Conservation (phyloP, 1,140 invertebrate genomes). For the Palaemon carinicauda region DNA sequence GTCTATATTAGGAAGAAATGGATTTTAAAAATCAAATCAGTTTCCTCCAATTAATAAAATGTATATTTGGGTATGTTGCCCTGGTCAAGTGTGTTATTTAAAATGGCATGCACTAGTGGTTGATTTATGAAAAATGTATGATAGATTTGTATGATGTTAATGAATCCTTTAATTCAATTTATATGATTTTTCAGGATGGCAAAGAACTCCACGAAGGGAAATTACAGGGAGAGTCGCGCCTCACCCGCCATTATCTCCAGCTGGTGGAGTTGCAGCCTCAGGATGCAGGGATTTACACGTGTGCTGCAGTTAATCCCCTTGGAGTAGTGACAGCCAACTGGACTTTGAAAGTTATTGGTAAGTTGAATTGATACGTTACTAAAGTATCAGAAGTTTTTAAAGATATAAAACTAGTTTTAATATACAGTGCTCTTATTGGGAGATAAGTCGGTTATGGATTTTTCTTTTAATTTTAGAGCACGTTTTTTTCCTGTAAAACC, state of each 20-base stretch:
- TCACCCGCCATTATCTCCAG: conserved; percentile 33
- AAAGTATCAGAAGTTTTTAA: no score
- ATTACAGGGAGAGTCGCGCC: conserved; percentile 29
- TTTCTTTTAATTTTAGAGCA: no score
- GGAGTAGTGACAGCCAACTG: conserved; percentile 71
- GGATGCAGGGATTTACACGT: conserved; percentile 77
- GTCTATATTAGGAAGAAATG: no score
- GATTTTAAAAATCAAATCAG: no score
- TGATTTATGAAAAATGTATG: not conserved
- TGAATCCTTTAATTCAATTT: not conserved
- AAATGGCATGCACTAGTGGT: no score
- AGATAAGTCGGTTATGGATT: no score
- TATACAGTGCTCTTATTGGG: no score
- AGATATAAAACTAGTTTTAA: no score
- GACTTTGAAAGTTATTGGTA: conserved; percentile 40
- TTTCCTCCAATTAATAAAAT: no score
- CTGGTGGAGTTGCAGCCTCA: conserved; percentile 66
- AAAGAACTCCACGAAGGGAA: conserved; percentile 21
- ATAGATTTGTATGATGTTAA: not conserved
- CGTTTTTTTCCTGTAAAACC: no score
- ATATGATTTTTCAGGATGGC: conserved; percentile 20
- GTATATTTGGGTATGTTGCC: no score
- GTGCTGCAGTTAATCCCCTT: conserved; percentile 75
- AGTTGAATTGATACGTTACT: not conserved
- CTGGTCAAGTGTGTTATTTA: no score